Evolutionary conservation across 2,113 vertebrate genomes (phyloP).

Genomic region (Opisthocomus hoazin): DNA sequence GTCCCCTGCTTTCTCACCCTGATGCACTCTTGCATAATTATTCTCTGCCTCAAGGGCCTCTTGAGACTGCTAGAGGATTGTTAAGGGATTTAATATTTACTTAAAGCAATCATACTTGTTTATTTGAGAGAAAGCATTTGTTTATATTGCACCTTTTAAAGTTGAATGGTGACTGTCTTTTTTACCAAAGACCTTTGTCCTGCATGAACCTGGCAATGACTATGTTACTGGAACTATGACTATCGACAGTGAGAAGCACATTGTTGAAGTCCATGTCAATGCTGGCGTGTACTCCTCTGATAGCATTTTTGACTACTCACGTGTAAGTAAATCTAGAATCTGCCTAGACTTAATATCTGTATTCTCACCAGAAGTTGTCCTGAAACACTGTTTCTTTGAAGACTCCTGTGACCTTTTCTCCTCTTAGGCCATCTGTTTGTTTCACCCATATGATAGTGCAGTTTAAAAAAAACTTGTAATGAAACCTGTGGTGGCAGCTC

Average conservation of each 20-base stretch:
- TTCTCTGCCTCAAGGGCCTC: not conserved
- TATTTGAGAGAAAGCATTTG: not conserved
- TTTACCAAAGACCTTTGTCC: constrained; percentile 25
- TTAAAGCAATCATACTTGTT: not conserved
- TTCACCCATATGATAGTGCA: accelerated
- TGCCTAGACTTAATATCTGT: not conserved
- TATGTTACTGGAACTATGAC: constrained; percentile 64
- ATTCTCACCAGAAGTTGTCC: not conserved
- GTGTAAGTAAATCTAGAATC: constrained; percentile 49
- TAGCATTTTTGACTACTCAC: constrained; percentile 69
- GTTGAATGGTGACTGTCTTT: not conserved
- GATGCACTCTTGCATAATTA: not conserved
- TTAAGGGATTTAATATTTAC: not conserved
- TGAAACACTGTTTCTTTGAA: not conserved
- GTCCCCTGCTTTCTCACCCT: not conserved
- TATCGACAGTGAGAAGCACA: constrained; percentile 29
- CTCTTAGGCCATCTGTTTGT: not conserved
- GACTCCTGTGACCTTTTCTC: not conserved
- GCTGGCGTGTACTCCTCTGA: constrained; percentile 67
- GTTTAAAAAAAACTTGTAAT: not conserved
- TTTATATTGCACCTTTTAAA: not conserved
- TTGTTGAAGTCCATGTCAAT: constrained; percentile 41
- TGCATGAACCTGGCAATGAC: not conserved
- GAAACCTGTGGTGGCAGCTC: not conserved
- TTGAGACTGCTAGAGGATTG: not conserved